Conservation (phyloP, 2,888 invertebrate species). For the Drosophila hawaiiensis region DNA sequence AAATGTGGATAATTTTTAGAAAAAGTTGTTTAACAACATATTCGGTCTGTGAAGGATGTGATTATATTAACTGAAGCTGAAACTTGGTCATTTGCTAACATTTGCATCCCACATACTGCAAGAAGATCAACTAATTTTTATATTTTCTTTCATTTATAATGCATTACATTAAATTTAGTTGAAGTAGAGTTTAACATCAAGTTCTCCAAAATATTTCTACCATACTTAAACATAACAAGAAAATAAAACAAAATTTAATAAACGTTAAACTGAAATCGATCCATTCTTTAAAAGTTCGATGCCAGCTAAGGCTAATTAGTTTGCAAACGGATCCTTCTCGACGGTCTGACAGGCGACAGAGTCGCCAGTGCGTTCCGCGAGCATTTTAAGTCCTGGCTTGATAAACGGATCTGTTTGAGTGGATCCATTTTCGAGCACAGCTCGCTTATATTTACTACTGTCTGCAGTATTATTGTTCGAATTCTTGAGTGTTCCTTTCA, state of each 20-base stretch:
- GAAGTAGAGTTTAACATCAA: background rate
- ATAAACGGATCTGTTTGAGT: slow-evolving; percentile 30
- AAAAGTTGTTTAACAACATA: background rate
- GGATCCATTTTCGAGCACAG: slow-evolving; percentile 8
- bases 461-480: background rate
- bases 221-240: background rate
- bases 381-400: slow-evolving; percentile 23
- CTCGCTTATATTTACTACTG: background rate
- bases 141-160: background rate
- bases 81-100: background rate
- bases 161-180: slow-evolving; percentile 16
- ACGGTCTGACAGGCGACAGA: slow-evolving; percentile 38
- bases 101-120: background rate
- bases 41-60: background rate
- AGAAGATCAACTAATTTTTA: no score
- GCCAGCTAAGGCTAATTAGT: background rate
- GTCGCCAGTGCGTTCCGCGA: slow-evolving; percentile 32
- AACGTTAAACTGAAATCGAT: background rate
- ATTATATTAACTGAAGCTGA: background rate
- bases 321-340: slow-evolving; percentile 8
- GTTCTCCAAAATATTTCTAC: background rate
- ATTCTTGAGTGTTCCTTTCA: background rate
- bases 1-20: background rate
- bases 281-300: background rate
- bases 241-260: background rate